A percentile compares a stretch with the other conserved stretches of the same genome.
phyloP scores from a whole-genome alignment of 2,888 invertebrate genomes.

The Watsonalla binaria region DNA sequence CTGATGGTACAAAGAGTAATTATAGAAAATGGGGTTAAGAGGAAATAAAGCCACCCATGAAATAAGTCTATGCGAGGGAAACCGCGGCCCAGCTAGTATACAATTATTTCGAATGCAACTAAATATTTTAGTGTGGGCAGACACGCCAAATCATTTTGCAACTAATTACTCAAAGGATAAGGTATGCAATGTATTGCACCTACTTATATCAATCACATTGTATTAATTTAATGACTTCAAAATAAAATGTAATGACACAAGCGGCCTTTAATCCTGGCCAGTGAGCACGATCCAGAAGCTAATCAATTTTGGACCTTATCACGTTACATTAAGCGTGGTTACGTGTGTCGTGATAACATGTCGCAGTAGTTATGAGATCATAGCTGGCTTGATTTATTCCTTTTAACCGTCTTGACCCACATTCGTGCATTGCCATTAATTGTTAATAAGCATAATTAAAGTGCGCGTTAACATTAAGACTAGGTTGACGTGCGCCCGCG shows the following conservation, averaged over 20 bases:
- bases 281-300: slow-evolving; percentile 20
- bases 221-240: slow-evolving; percentile 65
- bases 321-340: slow-evolving; percentile 28
- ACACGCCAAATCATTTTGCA: background rate
- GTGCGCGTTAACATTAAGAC: slow-evolving; percentile 62
- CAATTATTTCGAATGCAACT: too few relatives aligned
- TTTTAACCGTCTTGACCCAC: slow-evolving; percentile 74
- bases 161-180: slow-evolving; percentile 10
- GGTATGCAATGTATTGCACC: slow-evolving; percentile 18
- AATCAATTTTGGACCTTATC: slow-evolving; percentile 31
- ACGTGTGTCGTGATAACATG: slow-evolving; percentile 19
- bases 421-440: slow-evolving; percentile 74
- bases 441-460: slow-evolving; percentile 78
- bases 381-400: slow-evolving; percentile 73
- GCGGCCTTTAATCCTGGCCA: slow-evolving; percentile 46
- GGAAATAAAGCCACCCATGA: too few relatives aligned
- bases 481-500: slow-evolving; percentile 16
- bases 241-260: slow-evolving; percentile 66
- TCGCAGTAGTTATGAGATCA: slow-evolving; percentile 62
- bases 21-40: too few relatives aligned
- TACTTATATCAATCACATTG: slow-evolving; percentile 53
- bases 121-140: background rate
- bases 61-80: too few relatives aligned
- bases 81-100: too few relatives aligned
- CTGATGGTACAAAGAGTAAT: too few relatives aligned